A percentile compares a stretch with the other conserved stretches of the same genome.
Conservation (phyloP, 2,113 vertebrate species). For the Morone saxatilis region DNA sequence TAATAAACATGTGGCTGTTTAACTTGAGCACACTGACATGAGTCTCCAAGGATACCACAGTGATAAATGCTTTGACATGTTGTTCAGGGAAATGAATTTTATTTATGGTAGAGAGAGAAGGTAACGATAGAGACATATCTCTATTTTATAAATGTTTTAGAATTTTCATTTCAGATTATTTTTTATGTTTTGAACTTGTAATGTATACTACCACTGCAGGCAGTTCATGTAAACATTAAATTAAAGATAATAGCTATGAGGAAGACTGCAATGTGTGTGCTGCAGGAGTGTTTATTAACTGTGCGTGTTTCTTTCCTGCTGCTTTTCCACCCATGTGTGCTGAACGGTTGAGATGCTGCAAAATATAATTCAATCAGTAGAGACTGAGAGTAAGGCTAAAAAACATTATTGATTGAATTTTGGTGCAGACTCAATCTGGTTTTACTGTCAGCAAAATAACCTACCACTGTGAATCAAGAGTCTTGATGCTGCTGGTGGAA, state of each 20-base stretch:
- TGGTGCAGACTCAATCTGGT: constrained; percentile 30
- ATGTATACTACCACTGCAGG: background rate
- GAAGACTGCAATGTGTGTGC: background rate
- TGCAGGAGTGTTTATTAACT: background rate
- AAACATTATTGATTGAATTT: constrained; percentile 45
- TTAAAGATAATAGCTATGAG: background rate
- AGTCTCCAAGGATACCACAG: constrained; percentile 23
- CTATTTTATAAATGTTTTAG: background rate
- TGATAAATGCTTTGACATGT: constrained; percentile 36
- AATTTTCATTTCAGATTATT: background rate
- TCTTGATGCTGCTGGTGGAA: background rate
- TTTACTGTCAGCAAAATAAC: constrained; percentile 48
- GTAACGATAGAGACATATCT: background rate
- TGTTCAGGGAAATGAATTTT: constrained; percentile 27
- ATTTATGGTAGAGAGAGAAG: constrained; percentile 11
- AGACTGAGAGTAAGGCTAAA: constrained; percentile 33
- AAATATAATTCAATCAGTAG: constrained; percentile 43
- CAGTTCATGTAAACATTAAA: background rate
- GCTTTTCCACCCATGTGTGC: constrained; percentile 21
- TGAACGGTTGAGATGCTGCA: constrained; percentile 16
- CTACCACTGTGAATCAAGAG: constrained; percentile 1
- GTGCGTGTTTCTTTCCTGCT: background rate
- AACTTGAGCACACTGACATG: constrained; percentile 51
- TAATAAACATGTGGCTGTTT: constrained; percentile 58
- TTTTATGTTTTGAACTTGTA: background rate